A percentile compares a stretch with the other conserved stretches of the same genome.
phyloP scores from a whole-genome alignment of 2,797 vertebrate species.

The Serranus cabrilla region DNA sequence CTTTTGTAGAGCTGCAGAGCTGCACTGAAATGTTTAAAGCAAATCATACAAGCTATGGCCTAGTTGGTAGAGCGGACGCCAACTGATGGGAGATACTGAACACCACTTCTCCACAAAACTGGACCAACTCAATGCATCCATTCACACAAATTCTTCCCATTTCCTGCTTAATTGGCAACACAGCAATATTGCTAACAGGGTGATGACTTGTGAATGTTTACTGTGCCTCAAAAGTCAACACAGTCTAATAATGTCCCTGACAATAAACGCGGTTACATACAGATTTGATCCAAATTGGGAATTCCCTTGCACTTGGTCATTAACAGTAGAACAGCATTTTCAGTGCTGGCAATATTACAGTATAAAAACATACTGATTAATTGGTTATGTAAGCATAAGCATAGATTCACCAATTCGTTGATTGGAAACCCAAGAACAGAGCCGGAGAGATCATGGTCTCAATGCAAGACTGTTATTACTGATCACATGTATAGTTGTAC shows the following conservation, averaged over 20 bases:
- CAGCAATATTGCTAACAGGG: background rate
- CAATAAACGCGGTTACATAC: background rate
- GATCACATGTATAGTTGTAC: too few species aligned
- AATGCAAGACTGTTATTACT: too few species aligned
- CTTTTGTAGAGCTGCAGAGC: background rate
- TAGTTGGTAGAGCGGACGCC: too few species aligned
- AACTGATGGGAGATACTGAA: too few species aligned
- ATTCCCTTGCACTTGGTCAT: background rate
- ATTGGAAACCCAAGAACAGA: too few species aligned
- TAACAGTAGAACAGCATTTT: too few species aligned
- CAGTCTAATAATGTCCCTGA: background rate
- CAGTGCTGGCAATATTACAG: too few species aligned
- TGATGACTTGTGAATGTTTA: background rate
- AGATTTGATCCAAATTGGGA: background rate
- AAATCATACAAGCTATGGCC: background rate
- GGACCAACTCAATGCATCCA: background rate
- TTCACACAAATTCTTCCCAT: background rate
- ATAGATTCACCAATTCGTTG: too few species aligned
- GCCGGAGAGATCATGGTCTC: too few species aligned
- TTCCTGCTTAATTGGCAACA: background rate
- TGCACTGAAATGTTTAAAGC: too few species aligned
- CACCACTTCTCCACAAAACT: slow-evolving; percentile 6
- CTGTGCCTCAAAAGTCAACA: background rate
- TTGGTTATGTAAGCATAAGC: too few species aligned
- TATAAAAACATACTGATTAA: too few species aligned